phyloP scores from a whole-genome alignment of 1,140 invertebrate species.

The Sogatella furcifera region DNA sequence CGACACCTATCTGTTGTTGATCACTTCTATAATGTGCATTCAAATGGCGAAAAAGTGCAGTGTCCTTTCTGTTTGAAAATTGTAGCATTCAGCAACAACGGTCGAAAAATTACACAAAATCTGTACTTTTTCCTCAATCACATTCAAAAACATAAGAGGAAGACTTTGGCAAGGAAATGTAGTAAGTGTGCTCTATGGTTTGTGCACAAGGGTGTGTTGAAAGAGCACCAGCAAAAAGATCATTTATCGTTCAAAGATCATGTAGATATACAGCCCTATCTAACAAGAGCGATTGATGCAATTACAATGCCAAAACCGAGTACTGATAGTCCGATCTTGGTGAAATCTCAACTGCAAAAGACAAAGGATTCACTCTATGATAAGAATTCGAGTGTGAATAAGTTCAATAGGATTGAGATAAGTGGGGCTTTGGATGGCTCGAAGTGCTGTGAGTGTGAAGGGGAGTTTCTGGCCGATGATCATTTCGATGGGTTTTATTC shows the following conservation, averaged over 20 bases:
- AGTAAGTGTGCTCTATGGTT: slow-evolving; percentile 57
- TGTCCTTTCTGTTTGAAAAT: slow-evolving; percentile 66
- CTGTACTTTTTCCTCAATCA: slow-evolving; percentile 25
- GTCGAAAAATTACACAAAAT: slow-evolving; percentile 14
- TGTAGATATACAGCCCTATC: slow-evolving; percentile 1
- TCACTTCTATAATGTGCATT: slow-evolving; percentile 56
- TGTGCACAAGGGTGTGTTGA: slow-evolving; percentile 47
- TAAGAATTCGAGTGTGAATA: slow-evolving; percentile 3
- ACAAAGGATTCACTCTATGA: neutral
- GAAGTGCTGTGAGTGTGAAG: slow-evolving; percentile 56
- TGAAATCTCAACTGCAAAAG: slow-evolving; percentile 3
- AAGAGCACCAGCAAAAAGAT: slow-evolving; percentile 32
- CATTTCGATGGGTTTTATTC: slow-evolving; percentile 57
- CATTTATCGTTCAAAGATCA: slow-evolving; percentile 17
- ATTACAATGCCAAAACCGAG: slow-evolving; percentile 14
- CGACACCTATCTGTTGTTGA: slow-evolving; percentile 59
- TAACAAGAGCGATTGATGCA: neutral
- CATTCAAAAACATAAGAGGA: slow-evolving; percentile 31
- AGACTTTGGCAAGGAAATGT: slow-evolving; percentile 49
- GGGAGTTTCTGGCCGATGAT: slow-evolving; percentile 45
- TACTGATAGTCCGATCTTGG: neutral
- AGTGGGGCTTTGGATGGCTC: slow-evolving; percentile 3
- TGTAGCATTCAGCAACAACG: slow-evolving; percentile 23
- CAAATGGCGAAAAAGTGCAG: slow-evolving; percentile 45
- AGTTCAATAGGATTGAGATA: neutral